Conservation (phyloP, 2,113 vertebrate genomes). For the Mirounga angustirostris region DNA sequence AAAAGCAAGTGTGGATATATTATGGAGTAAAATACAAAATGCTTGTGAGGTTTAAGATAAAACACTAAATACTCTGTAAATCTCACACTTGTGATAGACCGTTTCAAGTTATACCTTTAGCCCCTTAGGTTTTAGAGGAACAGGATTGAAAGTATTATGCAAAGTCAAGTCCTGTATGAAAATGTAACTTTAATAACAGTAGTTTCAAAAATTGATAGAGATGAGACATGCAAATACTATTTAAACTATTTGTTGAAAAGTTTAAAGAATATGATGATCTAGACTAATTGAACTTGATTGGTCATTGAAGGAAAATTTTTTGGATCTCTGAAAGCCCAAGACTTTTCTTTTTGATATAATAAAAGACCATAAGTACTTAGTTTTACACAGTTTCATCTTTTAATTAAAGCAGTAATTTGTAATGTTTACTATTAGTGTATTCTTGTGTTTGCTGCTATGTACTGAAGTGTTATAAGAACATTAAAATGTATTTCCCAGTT, state of each 20-base stretch:
- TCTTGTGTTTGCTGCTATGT: slow-evolving; percentile 25
- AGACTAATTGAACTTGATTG: background rate
- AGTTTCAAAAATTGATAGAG: background rate
- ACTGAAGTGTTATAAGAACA: background rate
- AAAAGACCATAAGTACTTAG: background rate
- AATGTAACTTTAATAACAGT: background rate
- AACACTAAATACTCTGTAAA: background rate
- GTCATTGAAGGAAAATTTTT: slow-evolving; percentile 51
- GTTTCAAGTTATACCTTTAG: background rate
- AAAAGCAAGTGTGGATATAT: background rate
- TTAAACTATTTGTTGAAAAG: background rate
- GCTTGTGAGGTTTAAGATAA: background rate
- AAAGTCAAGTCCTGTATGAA: background rate
- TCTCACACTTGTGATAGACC: background rate
- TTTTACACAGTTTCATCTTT: slow-evolving; percentile 2
- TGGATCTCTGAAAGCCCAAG: background rate
- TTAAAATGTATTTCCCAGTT: slow-evolving; percentile 24
- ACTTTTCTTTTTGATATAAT: slow-evolving; percentile 19
- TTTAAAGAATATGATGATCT: background rate
- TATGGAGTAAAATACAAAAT: slow-evolving; percentile 3
- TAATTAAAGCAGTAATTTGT: slow-evolving; percentile 15
- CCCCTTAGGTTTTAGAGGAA: background rate
- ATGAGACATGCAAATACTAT: background rate
- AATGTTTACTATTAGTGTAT: background rate
- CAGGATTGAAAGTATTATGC: background rate